Conservation (phyloP, 2,113 vertebrate genomes). For the Anarhynchus alexandrinus region DNA sequence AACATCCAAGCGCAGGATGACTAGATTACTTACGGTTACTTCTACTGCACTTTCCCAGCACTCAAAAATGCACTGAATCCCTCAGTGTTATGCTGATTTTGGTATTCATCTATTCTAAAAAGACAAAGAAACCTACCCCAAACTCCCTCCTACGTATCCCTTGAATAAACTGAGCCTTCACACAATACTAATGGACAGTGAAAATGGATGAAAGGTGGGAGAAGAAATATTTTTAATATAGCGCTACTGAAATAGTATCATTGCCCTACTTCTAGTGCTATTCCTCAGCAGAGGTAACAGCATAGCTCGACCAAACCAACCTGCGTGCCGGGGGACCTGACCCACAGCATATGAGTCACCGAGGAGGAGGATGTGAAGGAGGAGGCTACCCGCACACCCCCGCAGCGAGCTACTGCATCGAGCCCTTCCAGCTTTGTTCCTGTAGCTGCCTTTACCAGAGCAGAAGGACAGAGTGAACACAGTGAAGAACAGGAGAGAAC, state of each 20-base stretch:
- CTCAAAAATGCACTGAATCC: neutral
- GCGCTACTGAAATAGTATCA: neutral
- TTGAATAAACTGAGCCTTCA: neutral
- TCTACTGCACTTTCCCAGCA: neutral
- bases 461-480: neutral
- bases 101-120: neutral
- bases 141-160: neutral
- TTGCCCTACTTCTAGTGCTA: neutral
- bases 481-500: neutral
- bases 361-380: neutral
- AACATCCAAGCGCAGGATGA: rapidly evolving
- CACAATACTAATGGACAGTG: neutral
- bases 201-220: neutral
- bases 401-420: rapidly evolving
- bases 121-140: neutral
- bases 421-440: neutral
- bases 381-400: neutral
- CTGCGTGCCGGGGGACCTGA: neutral
- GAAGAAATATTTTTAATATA: neutral
- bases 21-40: neutral
- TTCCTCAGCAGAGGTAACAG: neutral
- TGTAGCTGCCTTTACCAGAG: neutral
- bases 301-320: neutral
- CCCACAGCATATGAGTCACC: neutral
- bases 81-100: neutral